These are phyloP conservation scores for Reinhardtius hippoglossoides DNA, from an alignment of 2,113 vertebrate genomes.

Conservation along the genomic window DNA sequence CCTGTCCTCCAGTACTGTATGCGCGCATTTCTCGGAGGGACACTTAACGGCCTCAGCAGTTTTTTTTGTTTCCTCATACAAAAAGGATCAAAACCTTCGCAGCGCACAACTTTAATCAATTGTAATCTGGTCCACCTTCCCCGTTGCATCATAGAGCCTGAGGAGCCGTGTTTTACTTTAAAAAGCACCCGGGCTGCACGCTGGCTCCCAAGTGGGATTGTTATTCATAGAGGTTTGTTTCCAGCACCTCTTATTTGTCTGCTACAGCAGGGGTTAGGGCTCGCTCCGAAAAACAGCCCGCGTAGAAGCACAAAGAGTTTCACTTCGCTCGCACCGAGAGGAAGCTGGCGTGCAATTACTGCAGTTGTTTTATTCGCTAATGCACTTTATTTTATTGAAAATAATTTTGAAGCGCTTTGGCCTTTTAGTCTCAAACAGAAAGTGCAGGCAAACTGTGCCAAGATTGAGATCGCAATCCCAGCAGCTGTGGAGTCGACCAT, in stretches of 20 bases:
- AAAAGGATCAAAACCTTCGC: slow-evolving; percentile 45
- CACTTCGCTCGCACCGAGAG: slow-evolving; percentile 23
- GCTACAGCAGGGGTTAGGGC: slow-evolving; percentile 54
- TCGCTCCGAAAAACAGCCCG: background rate
- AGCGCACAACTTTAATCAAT: slow-evolving; percentile 38
- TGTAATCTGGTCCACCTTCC: slow-evolving; percentile 45
- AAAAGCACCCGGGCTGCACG: slow-evolving; percentile 11
- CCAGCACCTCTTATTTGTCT: slow-evolving; percentile 48
- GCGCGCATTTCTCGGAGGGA: slow-evolving; percentile 17
- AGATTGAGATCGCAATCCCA: slow-evolving; percentile 62
- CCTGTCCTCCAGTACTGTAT: background rate
- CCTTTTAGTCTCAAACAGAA: slow-evolving; percentile 38
- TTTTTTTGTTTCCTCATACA: background rate
- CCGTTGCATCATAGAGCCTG: slow-evolving; percentile 30
- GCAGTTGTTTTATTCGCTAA: slow-evolving; percentile 61
- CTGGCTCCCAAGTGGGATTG: slow-evolving; percentile 37
- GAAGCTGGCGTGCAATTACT: slow-evolving; percentile 38
- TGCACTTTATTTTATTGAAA: slow-evolving; percentile 50
- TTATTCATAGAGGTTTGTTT: slow-evolving; percentile 64
- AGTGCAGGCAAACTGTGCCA: slow-evolving; percentile 50
- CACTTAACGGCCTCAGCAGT: slow-evolving; percentile 1
- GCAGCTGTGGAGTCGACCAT: slow-evolving; percentile 32
- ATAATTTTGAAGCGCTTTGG: slow-evolving; percentile 38
- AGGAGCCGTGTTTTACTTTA: slow-evolving; percentile 42
- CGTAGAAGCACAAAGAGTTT: slow-evolving; percentile 36